Evolutionary conservation across 2,888 invertebrate species (phyloP), one percentile per base, ranked within the genome.

Genomic region (Brachyopa scutellaris): DNA sequence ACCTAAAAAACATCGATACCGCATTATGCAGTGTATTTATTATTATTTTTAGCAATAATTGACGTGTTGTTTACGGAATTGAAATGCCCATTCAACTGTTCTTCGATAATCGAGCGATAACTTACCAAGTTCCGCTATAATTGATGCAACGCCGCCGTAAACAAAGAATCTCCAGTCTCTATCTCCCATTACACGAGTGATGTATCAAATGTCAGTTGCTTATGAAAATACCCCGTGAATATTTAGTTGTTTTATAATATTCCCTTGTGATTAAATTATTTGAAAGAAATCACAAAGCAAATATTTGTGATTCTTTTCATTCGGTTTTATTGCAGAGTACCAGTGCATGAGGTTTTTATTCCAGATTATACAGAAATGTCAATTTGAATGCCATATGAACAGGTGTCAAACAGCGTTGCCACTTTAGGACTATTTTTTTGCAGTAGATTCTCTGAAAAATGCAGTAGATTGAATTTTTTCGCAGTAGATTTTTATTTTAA

Each of bases 61-160:
- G n/a, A n/a, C n/a, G n/a, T n/a, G n/a, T n/a, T n/a, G n/a, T n/a
- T n/a, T n/a, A n/a, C n/a, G n/a, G n/a, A 11, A 9, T 13, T 36
- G 36, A n/a, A n/a, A n/a, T n/a, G n/a, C n/a, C n/a, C n/a, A n/a
- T n/a, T n/a, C 9, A 9, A 36, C 5, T 36, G 36, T n/a, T 8
- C 3, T 8, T 13, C 11, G 17, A 31, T 66, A 13, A 2, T 7
- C 1, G 0, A 9, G 13, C 9, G 11, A 9, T 73, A 29, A 88
- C 92, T 92, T 92, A 97, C 97, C 97, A 91, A 96, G 96, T 93
- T 98, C 98, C 69, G 98, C 98, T 85, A 95, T 94, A 87, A 97
- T 96, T 85, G 97, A 97, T 89, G 98, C 97, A 86, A 97, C 90
- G 85, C 98, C 98, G 90, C 98, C 98, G 92, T 97, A 98, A 87